These are phyloP conservation scores for Nomada ruficornis DNA, from an alignment of 2,888 invertebrate species.

Conservation along the genomic window DNA sequence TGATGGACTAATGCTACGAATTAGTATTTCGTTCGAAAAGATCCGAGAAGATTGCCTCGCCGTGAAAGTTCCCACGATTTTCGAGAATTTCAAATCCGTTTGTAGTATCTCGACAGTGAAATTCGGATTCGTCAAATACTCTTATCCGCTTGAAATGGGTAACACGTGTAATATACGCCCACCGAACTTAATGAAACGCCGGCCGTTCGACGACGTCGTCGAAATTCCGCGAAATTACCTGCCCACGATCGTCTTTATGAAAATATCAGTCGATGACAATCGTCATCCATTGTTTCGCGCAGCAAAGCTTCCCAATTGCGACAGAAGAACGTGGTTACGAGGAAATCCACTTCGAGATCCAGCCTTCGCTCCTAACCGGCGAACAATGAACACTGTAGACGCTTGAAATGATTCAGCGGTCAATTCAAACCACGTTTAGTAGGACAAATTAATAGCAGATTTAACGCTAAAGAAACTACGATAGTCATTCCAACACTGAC, in stretches of 20 bases:
- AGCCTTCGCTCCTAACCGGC: neutral
- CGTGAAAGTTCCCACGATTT: no score
- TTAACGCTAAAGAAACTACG: conserved; percentile 1
- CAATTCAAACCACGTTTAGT: conserved; percentile 4
- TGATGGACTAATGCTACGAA: no score
- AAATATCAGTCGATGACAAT: conserved; percentile 27
- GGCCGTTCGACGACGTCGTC: no score
- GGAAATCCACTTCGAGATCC: conserved; percentile 11
- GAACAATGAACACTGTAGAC: neutral
- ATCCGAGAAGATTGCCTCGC: no score
- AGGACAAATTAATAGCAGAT: conserved; percentile 24
- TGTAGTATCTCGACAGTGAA: no score
- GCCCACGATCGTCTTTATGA: conserved; percentile 37
- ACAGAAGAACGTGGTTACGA: conserved; percentile 2
- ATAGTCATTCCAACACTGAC: neutral
- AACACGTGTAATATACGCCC: no score
- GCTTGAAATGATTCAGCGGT: conserved; percentile 3
- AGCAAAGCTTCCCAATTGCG: conserved; percentile 31
- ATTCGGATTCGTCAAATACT: no score
- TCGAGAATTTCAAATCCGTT: no score
- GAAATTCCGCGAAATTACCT: neutral
- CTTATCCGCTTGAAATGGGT: no score
- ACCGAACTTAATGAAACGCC: no score
- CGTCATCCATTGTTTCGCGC: conserved; percentile 23
- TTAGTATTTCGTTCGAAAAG: no score